Evolutionary conservation across 2,888 invertebrate genomes (phyloP).

Genomic region (Pandemis heparana): DNA sequence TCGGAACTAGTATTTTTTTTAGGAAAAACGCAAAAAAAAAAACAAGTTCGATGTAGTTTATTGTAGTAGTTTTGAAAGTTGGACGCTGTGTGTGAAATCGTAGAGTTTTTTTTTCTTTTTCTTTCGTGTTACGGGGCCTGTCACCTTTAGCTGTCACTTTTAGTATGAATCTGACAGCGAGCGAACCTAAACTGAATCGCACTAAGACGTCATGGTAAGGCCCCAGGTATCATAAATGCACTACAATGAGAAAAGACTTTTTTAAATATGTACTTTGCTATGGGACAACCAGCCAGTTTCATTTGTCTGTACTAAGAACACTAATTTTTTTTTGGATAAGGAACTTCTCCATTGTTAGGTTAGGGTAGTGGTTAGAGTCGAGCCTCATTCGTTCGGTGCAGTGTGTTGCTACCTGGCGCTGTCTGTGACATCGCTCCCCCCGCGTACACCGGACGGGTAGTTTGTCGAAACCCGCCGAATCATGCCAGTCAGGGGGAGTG

Average conservation of each 20-base stretch:
- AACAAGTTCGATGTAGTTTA: slow-evolving; percentile 8
- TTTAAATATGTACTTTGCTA: no score
- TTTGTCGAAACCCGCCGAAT: slow-evolving; percentile 59
- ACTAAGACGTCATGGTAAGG: no score
- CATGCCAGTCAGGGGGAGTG: slow-evolving; percentile 60
- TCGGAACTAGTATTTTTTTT: slow-evolving; percentile 17
- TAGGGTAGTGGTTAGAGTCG: neutral
- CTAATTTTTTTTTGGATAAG: no score
- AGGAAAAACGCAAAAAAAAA: slow-evolving; percentile 33
- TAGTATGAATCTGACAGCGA: no score
- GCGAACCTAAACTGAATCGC: no score
- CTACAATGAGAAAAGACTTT: no score
- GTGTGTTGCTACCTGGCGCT: slow-evolving; percentile 19
- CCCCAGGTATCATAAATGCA: no score
- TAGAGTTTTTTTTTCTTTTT: neutral
- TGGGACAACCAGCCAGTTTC: no score
- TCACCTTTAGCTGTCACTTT: no score
- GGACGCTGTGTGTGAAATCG: neutral
- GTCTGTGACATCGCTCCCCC: slow-evolving; percentile 29
- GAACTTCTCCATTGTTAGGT: no score
- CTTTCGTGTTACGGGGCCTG: neutral
- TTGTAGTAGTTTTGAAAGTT: neutral
- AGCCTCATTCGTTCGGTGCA: neutral
- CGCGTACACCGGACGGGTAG: slow-evolving; percentile 12
- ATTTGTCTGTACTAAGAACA: no score